These are phyloP conservation scores for Notothenia coriiceps DNA, from an alignment of 2,113 vertebrate species.

Conservation along the genomic window DNA sequence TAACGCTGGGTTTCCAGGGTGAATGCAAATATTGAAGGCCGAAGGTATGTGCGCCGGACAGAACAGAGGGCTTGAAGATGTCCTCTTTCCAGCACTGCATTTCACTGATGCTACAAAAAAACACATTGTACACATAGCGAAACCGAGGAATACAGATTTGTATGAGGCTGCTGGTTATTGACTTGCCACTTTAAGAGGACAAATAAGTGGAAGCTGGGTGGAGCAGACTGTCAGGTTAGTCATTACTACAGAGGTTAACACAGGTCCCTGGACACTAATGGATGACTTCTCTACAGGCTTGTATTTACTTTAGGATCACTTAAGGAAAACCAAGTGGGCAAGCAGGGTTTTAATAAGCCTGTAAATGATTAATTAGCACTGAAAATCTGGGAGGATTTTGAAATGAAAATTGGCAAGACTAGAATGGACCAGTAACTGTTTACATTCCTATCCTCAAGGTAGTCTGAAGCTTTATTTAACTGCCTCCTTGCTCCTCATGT, in stretches of 20 bases:
- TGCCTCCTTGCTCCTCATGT: conserved; percentile 12
- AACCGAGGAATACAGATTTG: conserved; percentile 16
- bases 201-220: conserved; percentile 35
- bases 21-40: conserved; percentile 60
- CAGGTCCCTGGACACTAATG: conserved; percentile 36
- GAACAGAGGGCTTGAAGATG: conserved; percentile 16
- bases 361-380: conserved; percentile 48
- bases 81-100: background rate
- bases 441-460: conserved; percentile 41
- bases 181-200: conserved; percentile 41
- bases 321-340: conserved; percentile 35
- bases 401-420: conserved; percentile 12
- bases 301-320: conserved; percentile 39
- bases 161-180: conserved; percentile 38
- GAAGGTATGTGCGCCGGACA: conserved; percentile 9
- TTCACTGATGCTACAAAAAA: conserved; percentile 37
- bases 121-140: conserved; percentile 4
- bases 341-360: conserved; percentile 29
- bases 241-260: conserved; percentile 55
- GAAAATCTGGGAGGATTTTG: conserved; percentile 2
- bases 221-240: conserved; percentile 49
- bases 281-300: conserved; percentile 14
- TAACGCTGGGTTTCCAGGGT: conserved; percentile 63
- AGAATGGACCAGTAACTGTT: conserved; percentile 4
- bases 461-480: conserved; percentile 13